phyloP scores from a whole-genome alignment of 2,888 invertebrate genomes.

The Druceiella hillmani region DNA sequence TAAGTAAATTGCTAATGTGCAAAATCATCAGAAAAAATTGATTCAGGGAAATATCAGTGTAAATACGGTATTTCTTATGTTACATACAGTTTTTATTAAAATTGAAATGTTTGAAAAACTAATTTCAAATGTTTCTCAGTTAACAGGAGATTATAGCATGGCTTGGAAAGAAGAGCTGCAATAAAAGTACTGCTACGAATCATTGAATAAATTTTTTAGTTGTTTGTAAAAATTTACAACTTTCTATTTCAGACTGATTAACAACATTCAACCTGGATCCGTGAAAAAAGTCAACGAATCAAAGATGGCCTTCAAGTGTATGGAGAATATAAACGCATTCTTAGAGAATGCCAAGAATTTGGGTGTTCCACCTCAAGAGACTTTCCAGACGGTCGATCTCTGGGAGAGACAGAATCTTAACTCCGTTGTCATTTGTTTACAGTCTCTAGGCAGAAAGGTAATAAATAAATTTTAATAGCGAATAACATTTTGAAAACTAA shows the following conservation, averaged over 20 bases:
- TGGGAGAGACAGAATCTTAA: constrained; percentile 96
- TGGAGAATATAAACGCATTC: constrained; percentile 98
- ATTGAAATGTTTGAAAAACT: too few relatives aligned
- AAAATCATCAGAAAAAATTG: too few relatives aligned
- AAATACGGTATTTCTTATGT: too few relatives aligned
- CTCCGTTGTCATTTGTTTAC: constrained; percentile 91
- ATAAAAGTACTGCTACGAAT: too few relatives aligned
- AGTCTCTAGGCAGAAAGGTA: constrained; percentile 93
- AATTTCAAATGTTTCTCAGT: too few relatives aligned
- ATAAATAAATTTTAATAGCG: constrained; percentile 9
- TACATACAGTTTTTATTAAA: too few relatives aligned
- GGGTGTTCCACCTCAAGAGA: constrained; percentile 91
- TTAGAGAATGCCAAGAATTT: constrained; percentile 75
- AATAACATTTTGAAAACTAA: not conserved
- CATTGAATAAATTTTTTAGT: too few relatives aligned
- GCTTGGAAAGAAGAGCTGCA: too few relatives aligned
- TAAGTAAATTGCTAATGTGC: too few relatives aligned
- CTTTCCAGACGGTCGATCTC: constrained; percentile 95
- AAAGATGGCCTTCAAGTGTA: constrained; percentile 93
- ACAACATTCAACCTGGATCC: constrained; percentile 76
- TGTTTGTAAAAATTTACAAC: too few relatives aligned
- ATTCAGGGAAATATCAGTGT: too few relatives aligned
- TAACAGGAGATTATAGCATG: too few relatives aligned
- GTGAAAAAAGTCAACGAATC: constrained; percentile 91
- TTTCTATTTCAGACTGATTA: constrained; percentile 64